Percentiles rank a stretch among this genome's conserved stretches.
Evolutionary conservation across 2,113 vertebrate genomes (phyloP).

Genomic region (Phalacrocorax pelagicus): DNA sequence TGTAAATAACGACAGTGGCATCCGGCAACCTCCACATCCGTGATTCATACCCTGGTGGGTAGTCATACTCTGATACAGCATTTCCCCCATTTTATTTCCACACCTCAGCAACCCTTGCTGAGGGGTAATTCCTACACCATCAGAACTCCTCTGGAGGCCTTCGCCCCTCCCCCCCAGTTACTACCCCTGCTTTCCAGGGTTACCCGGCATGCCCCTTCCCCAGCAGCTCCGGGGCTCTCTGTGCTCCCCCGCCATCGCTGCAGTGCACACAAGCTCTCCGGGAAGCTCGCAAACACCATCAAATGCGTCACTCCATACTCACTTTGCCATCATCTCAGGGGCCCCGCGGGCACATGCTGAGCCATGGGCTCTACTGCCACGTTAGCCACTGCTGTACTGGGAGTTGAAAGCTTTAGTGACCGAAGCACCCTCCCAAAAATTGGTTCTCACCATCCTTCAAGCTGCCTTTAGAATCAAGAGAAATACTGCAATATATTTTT

Average conservation of each 20-base stretch:
- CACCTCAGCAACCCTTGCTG: neutral
- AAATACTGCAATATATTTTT: accelerated
- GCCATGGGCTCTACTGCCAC: neutral
- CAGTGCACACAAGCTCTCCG: neutral
- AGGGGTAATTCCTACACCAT: neutral
- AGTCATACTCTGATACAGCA: neutral
- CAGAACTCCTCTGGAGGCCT: neutral
- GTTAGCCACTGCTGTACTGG: accelerated
- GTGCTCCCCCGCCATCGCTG: accelerated
- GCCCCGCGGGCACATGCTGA: accelerated
- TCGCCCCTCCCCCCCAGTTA: accelerated
- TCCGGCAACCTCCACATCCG: neutral
- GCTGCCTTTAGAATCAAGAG: neutral
- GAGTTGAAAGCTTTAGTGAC: neutral
- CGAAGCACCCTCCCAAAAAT: neutral
- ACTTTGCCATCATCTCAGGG: neutral
- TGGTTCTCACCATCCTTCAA: neutral
- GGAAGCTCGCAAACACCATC: accelerated
- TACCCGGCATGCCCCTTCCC: neutral
- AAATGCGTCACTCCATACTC: accelerated
- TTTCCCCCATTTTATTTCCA: neutral
- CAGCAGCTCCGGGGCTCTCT: neutral
- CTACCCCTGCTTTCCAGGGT: no score
- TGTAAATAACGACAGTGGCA: neutral
- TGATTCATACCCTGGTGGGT: accelerated